A percentile compares a stretch with the other conserved stretches of the same genome.
Conservation (phyloP, 2,113 vertebrate species). For the Ovis aries region ARS-UI_Ramb_v3.0 NC_056056.1:47111001-47111500, state of each 20-base stretch:
- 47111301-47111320: not conserved
- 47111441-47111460: not conserved
- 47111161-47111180: not conserved
- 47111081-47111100: not conserved
- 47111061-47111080: not conserved
- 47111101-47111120: not conserved
- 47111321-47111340: not conserved
- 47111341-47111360: not conserved
- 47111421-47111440: not conserved
- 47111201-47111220: not conserved
- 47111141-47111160: not conserved
- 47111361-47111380: not conserved
- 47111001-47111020: not conserved
- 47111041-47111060: not conserved
- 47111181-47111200: not conserved
- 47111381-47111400: not conserved
- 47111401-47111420: not conserved
- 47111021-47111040: not conserved
- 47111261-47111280: too few relatives aligned
- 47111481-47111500: not conserved
- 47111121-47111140: not conserved
- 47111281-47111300: not conserved
- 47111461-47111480: not conserved
- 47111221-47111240: not conserved
- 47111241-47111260: too few relatives aligned